Evolutionary conservation across 2,888 invertebrate species (phyloP).

Genomic region (Cyaniris semiargus): DNA sequence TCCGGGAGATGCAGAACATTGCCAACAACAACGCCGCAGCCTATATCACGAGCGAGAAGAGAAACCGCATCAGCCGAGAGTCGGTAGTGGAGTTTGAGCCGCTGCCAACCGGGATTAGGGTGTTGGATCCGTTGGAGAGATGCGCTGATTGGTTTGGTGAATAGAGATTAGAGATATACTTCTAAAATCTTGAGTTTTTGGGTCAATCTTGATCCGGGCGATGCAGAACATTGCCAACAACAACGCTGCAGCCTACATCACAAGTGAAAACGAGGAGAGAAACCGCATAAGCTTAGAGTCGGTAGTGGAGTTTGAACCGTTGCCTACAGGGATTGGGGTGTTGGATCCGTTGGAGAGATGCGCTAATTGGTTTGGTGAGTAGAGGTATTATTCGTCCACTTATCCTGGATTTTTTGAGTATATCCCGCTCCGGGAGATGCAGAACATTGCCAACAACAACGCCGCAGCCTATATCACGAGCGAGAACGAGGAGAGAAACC

Average conservation of each 20-base stretch:
- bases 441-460: slow-evolving; percentile 80
- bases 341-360: no score
- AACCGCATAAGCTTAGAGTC: no score
- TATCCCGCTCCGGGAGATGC: slow-evolving; percentile 77
- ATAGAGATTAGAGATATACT: no score
- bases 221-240: no score
- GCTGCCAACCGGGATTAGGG: slow-evolving; percentile 60
- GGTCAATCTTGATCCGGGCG: no score
- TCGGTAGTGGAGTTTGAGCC: slow-evolving; percentile 74
- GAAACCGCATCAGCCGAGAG: slow-evolving; percentile 67
- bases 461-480: slow-evolving; percentile 76
- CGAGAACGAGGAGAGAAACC: slow-evolving; percentile 73
- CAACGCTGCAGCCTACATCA: no score
- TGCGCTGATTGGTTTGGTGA: slow-evolving; percentile 71
- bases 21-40: slow-evolving; percentile 78
- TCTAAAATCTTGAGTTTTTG: no score
- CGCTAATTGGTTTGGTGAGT: slow-evolving; percentile 76
- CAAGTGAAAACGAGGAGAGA: no score
- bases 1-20: slow-evolving; percentile 69
- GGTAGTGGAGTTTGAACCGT: no score
- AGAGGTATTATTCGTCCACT: background rate
- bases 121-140: slow-evolving; percentile 63
- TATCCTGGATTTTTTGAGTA: background rate
- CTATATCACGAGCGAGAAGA: slow-evolving; percentile 75
- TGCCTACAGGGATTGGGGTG: no score